phyloP scores from a whole-genome alignment of 2,888 invertebrate species.

The Odontocolon sp. region DNA sequence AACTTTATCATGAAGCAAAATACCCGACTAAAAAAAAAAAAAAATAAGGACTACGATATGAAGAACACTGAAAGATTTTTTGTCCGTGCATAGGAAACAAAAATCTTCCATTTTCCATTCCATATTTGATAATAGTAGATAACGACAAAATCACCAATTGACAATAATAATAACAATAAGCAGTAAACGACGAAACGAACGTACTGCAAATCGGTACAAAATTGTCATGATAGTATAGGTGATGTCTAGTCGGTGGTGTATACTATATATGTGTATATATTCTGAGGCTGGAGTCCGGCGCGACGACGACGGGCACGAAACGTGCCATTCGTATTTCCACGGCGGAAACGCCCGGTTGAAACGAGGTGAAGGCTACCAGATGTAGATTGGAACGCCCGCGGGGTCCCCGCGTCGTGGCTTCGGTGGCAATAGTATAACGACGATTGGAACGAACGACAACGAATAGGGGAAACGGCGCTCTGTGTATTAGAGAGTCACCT shows the following conservation, averaged over 20 bases:
- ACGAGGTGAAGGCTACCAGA: conserved; percentile 79
- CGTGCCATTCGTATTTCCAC: conserved; percentile 66
- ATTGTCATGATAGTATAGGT: conserved; percentile 25
- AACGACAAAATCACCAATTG: background rate
- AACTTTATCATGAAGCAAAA: too few species aligned
- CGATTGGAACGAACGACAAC: conserved; percentile 32
- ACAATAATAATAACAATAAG: conserved; percentile 3
- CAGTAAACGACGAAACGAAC: background rate
- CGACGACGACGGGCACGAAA: conserved; percentile 50
- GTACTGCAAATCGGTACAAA: conserved; percentile 6
- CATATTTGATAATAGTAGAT: background rate
- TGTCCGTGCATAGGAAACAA: background rate
- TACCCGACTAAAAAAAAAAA: too few species aligned
- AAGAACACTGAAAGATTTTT: too few species aligned
- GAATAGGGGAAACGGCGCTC: conserved; percentile 41
- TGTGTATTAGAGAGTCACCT: conserved; percentile 33
- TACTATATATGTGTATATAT: too few species aligned
- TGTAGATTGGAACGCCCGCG: conserved; percentile 63
- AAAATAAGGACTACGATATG: too few species aligned
- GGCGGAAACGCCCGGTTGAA: conserved; percentile 77
- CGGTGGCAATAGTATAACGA: conserved; percentile 55
- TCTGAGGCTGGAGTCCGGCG: conserved; percentile 56
- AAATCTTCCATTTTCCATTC: background rate
- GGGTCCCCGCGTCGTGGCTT: conserved; percentile 50
- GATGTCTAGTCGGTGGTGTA: conserved; percentile 7